Percentiles rank a stretch among this genome's conserved stretches.
These are phyloP conservation scores for Trematocara caparti DNA, from an alignment of 2,797 vertebrate species.

Conservation along the genomic window DNA sequence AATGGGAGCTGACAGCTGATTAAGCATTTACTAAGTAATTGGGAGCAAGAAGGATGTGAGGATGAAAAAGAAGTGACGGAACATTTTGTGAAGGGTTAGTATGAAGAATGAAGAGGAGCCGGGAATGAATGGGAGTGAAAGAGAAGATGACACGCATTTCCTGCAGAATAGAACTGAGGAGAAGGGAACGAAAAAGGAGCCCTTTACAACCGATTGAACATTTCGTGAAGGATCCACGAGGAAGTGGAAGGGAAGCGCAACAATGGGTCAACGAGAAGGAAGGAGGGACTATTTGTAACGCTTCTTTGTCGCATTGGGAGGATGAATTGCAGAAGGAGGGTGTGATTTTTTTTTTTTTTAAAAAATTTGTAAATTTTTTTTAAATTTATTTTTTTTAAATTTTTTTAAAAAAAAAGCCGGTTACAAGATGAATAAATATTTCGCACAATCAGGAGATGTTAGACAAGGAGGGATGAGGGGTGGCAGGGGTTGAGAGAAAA, in stretches of 20 bases:
- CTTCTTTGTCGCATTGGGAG: neutral
- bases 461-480: neutral
- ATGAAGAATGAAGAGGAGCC: conserved; percentile 33
- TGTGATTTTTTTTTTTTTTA: neutral
- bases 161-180: conserved; percentile 26
- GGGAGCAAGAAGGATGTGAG: conserved; percentile 31
- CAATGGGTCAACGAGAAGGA: neutral
- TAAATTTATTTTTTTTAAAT: no score
- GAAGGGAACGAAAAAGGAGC: conserved; percentile 26
- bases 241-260: conserved; percentile 14
- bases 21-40: conserved; percentile 44
- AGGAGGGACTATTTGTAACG: neutral
- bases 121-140: conserved; percentile 34
- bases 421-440: neutral
- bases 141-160: conserved; percentile 32
- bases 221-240: conserved; percentile 32
- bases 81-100: conserved; percentile 42
- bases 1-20: conserved; percentile 43
- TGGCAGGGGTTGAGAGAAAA: neutral
- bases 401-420: neutral
- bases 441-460: neutral
- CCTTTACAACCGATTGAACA: conserved; percentile 31
- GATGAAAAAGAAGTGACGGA: conserved; percentile 36
- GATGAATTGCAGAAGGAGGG: neutral
- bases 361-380: no score